Conservation (phyloP, 2,888 invertebrate species). For the Thysanoteuthis rhombus region DNA sequence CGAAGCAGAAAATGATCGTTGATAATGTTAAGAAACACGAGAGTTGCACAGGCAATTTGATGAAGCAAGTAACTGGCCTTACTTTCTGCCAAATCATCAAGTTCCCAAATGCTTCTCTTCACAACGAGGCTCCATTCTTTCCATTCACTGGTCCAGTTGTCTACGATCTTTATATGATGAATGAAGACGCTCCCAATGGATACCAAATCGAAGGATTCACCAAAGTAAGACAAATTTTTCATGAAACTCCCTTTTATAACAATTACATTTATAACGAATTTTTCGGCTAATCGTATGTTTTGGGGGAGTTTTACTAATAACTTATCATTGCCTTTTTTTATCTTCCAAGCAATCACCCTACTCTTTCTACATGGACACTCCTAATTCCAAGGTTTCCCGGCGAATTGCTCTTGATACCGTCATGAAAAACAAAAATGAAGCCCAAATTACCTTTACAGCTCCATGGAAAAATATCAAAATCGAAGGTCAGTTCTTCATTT, state of each 20-base stretch:
- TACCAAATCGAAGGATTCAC: slow-evolving; percentile 59
- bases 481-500: background rate
- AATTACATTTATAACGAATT: background rate
- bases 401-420: background rate
- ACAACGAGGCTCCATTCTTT: slow-evolving; percentile 66
- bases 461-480: background rate
- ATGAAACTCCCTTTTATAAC: background rate
- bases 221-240: slow-evolving; percentile 36
- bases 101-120: slow-evolving; percentile 75
- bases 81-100: slow-evolving; percentile 83
- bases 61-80: slow-evolving; percentile 81
- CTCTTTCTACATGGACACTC: background rate
- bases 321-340: background rate
- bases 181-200: slow-evolving; percentile 58
- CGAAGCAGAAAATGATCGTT: slow-evolving; percentile 75
- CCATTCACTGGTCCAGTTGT: slow-evolving; percentile 60
- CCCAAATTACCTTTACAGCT: background rate
- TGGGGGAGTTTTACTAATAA: background rate
- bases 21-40: slow-evolving; percentile 73
- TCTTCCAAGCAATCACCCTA: background rate
- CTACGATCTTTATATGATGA: slow-evolving; percentile 51
- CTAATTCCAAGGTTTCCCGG: background rate
- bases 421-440: background rate
- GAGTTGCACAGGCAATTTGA: slow-evolving; percentile 60
- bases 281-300: background rate